Percentiles rank a stretch among this genome's conserved stretches.
phyloP scores from a whole-genome alignment of 2,888 invertebrate species.

The Microplitis deprimator region DNA sequence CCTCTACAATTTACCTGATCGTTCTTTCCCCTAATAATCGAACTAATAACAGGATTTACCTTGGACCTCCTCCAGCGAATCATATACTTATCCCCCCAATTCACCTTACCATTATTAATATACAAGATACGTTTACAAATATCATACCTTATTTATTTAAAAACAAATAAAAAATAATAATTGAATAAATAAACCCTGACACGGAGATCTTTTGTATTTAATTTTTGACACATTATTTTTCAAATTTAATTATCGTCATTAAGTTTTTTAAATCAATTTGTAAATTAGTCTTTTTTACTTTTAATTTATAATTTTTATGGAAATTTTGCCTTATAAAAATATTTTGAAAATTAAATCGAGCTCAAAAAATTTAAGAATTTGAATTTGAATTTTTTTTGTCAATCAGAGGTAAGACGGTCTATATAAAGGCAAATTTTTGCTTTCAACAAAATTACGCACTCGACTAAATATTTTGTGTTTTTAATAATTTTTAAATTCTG shows the following conservation, averaged over 20 bases:
- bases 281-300: too few species aligned
- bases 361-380: too few species aligned
- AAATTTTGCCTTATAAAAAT: too few species aligned
- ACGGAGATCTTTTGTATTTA: background rate
- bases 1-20: slow-evolving; percentile 69
- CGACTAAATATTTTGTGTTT: too few species aligned
- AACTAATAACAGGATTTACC: slow-evolving; percentile 70
- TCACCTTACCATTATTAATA: slow-evolving; percentile 68
- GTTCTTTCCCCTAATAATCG: slow-evolving; percentile 67
- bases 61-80: slow-evolving; percentile 61
- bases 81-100: slow-evolving; percentile 70
- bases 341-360: too few species aligned
- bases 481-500: too few species aligned
- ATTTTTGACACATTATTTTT: slow-evolving; percentile 13
- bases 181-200: slow-evolving; percentile 1
- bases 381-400: too few species aligned
- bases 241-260: background rate
- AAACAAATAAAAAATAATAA: background rate
- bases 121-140: slow-evolving; percentile 46
- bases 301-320: too few species aligned
- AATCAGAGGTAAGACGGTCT: too few species aligned
- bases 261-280: background rate
- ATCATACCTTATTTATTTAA: slow-evolving; percentile 12
- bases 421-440: too few species aligned
- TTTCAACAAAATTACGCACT: too few species aligned